Evolutionary conservation across 2,888 invertebrate species (phyloP).

Genomic region (Stenolophus ochropezus): DNA sequence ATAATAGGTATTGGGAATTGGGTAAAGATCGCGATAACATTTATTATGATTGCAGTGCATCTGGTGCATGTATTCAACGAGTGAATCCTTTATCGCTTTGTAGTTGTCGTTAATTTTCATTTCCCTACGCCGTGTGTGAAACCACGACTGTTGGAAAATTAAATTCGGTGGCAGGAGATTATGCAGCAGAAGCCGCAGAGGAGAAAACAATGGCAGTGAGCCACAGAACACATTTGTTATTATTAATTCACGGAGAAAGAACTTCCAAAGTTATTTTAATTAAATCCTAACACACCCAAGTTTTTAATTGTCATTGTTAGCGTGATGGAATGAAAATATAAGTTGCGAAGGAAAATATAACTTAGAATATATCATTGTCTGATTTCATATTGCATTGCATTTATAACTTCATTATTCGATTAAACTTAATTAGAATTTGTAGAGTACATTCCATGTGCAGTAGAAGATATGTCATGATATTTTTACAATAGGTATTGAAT

Average conservation of each 20-base stretch:
- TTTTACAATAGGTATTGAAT: too few relatives aligned
- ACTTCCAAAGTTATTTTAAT: constrained; percentile 30
- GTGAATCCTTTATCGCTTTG: not conserved
- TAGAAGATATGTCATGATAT: too few relatives aligned
- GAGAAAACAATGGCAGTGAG: not conserved
- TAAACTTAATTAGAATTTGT: too few relatives aligned
- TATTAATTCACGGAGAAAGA: constrained; percentile 29
- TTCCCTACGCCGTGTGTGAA: not conserved
- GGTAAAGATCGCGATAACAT: too few relatives aligned
- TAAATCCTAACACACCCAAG: not conserved
- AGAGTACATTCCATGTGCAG: too few relatives aligned
- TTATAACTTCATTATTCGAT: too few relatives aligned
- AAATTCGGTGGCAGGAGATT: not conserved
- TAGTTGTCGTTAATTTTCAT: not conserved
- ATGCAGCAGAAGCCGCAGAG: not conserved
- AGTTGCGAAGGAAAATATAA: not conserved
- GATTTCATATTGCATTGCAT: too few relatives aligned
- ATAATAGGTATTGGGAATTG: too few relatives aligned
- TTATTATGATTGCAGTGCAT: too few relatives aligned
- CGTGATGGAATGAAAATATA: not conserved
- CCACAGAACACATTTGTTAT: constrained; percentile 13
- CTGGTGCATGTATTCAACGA: too few relatives aligned
- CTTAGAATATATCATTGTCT: too few relatives aligned
- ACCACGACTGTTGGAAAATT: not conserved
- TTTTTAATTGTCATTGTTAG: not conserved